These are phyloP conservation scores for Strigamia maritima DNA, from an alignment of 2,888 invertebrate genomes.

Conservation along the genomic window DNA sequence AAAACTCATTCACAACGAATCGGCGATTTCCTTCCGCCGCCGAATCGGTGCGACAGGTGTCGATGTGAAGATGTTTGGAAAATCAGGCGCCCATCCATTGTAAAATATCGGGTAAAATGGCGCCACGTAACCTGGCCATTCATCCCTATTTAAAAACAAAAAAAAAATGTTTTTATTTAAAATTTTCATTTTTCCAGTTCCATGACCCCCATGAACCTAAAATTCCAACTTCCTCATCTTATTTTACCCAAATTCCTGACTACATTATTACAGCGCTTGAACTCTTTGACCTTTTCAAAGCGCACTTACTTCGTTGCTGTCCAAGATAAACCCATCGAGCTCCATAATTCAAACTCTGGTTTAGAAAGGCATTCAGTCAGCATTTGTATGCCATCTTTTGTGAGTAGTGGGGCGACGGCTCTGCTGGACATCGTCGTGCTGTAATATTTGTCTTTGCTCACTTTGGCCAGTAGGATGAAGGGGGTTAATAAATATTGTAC, in stretches of 20 bases:
- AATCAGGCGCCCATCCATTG: constrained; percentile 38
- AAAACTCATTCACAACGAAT: constrained; percentile 18
- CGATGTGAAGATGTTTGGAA: constrained; percentile 36
- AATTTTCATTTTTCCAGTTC: not conserved
- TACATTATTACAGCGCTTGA: not conserved
- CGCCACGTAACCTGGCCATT: constrained; percentile 35
- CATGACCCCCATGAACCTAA: not conserved
- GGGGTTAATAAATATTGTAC: constrained; percentile 34
- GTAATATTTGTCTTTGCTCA: constrained; percentile 35
- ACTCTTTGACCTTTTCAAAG: not conserved
- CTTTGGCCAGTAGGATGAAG: not conserved
- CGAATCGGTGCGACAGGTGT: constrained; percentile 36
- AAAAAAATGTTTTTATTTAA: not conserved
- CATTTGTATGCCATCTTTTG: not conserved
- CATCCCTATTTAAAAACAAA: not conserved
- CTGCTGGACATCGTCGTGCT: constrained; percentile 1
- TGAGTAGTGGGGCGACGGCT: constrained; percentile 33
- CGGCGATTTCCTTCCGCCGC: constrained; percentile 36
- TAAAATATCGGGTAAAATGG: constrained; percentile 39
- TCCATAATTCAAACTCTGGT: not conserved
- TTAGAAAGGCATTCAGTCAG: not conserved
- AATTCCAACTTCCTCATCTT: not conserved
- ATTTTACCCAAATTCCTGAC: not conserved
- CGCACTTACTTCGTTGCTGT: not conserved
- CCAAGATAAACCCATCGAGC: constrained; percentile 31